A percentile compares a stretch with the other conserved stretches of the same genome.
These are phyloP conservation scores for Paraescarpia echinospica DNA, from an alignment of 1,140 invertebrate species.

Conservation along the genomic window DNA sequence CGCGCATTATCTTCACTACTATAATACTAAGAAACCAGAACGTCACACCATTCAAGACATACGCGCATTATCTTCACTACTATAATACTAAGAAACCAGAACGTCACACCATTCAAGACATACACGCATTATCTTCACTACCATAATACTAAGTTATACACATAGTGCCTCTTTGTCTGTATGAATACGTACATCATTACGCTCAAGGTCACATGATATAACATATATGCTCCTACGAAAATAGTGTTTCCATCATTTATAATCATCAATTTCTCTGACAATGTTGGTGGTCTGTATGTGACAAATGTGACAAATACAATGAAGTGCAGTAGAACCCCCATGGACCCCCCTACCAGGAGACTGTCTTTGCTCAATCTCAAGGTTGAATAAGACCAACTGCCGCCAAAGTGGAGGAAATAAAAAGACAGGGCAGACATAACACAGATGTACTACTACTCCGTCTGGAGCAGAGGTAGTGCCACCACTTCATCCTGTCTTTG, in stretches of 20 bases:
- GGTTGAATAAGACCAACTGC: neutral
- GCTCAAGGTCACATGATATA: too few species aligned
- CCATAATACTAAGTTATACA: too few species aligned
- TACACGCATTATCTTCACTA: too few species aligned
- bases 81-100: too few species aligned
- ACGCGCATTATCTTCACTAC: too few species aligned
- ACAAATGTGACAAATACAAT: neutral
- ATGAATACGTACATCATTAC: too few species aligned
- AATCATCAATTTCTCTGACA: neutral
- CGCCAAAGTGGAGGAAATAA: neutral
- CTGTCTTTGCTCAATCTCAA: conserved; percentile 5
- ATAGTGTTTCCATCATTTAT: neutral
- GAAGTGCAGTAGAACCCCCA: neutral
- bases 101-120: too few species aligned
- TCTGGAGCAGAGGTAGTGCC: neutral
- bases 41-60: too few species aligned
- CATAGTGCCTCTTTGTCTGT: too few species aligned
- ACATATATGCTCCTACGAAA: neutral
- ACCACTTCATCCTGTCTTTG: neutral
- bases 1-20: too few species aligned
- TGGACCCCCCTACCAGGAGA: neutral
- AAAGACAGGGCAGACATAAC: neutral
- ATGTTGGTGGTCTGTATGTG: neutral
- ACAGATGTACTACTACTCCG: neutral
- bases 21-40: too few species aligned